Percentiles rank a stretch among this genome's conserved stretches.
Evolutionary conservation across 2,113 vertebrate species (phyloP).

Genomic region (Paracyprichromis sp.): DNA sequence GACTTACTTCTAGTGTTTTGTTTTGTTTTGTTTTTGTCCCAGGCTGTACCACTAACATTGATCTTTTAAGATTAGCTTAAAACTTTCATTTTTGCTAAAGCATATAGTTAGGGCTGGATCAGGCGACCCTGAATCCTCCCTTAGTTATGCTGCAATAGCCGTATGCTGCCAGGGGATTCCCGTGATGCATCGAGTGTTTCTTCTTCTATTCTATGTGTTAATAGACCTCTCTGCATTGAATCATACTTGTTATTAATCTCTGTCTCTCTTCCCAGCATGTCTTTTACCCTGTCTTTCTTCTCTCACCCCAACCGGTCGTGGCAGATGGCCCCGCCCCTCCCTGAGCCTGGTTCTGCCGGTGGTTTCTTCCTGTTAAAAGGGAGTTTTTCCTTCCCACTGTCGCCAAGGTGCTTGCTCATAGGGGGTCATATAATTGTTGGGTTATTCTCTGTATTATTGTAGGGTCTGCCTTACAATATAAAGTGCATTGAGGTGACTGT

Average conservation of each 20-base stretch:
- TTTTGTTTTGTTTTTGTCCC: neutral
- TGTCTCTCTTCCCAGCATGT: neutral
- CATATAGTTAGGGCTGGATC: neutral
- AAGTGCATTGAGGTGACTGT: neutral
- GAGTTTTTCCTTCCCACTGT: neutral
- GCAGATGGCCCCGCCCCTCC: neutral
- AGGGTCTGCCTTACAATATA: neutral
- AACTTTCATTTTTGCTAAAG: neutral
- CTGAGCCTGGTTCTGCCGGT: neutral
- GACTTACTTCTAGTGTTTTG: neutral
- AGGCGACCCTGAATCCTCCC: neutral
- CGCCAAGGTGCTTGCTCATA: neutral
- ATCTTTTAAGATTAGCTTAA: neutral
- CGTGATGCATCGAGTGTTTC: neutral
- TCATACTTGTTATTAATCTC: neutral
- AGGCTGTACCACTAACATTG: neutral
- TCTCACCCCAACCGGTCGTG: neutral
- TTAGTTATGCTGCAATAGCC: neutral
- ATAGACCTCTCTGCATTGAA: neutral
- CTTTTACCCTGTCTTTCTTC: neutral
- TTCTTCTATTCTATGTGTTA: neutral
- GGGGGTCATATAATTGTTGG: neutral
- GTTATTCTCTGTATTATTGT: neutral
- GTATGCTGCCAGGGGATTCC: neutral
- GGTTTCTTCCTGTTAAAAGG: neutral